These are phyloP conservation scores for Psammodynastes pulverulentus DNA, from an alignment of 2,113 vertebrate genomes.

Conservation along the genomic window DNA sequence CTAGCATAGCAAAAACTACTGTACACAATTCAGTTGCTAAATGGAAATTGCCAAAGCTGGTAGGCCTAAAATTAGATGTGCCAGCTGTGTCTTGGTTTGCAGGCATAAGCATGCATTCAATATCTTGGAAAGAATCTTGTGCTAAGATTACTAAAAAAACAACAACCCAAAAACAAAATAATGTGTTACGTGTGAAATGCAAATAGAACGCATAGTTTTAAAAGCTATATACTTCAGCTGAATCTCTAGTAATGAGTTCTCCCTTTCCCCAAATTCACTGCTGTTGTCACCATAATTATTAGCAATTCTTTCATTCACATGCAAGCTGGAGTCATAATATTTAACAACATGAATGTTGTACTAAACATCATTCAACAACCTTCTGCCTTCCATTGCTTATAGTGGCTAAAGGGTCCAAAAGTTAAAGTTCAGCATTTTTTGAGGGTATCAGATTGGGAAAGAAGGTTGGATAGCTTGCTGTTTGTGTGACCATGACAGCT, in stretches of 20 bases:
- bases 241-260: not conserved
- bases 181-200: conserved; percentile 42
- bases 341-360: not conserved
- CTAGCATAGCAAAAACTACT: not conserved
- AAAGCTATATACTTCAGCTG: not conserved
- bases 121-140: conserved; percentile 59
- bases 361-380: not conserved
- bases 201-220: conserved; percentile 23
- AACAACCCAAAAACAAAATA: conserved; percentile 39
- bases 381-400: not conserved
- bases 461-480: not conserved
- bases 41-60: conserved; percentile 59
- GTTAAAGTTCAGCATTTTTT: not conserved
- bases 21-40: conserved; percentile 46
- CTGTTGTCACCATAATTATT: conserved; percentile 28
- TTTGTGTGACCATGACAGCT: not conserved
- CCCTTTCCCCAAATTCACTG: not conserved
- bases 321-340: not conserved
- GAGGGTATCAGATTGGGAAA: not conserved
- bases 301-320: conserved; percentile 36
- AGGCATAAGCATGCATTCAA: conserved; percentile 64
- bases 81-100: conserved; percentile 69
- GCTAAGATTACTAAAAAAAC: conserved; percentile 41
- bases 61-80: conserved; percentile 63
- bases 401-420: not conserved